Evolutionary conservation across 2,113 vertebrate species (phyloP).

Genomic region (Mesoclemmys tuberculata): DNA sequence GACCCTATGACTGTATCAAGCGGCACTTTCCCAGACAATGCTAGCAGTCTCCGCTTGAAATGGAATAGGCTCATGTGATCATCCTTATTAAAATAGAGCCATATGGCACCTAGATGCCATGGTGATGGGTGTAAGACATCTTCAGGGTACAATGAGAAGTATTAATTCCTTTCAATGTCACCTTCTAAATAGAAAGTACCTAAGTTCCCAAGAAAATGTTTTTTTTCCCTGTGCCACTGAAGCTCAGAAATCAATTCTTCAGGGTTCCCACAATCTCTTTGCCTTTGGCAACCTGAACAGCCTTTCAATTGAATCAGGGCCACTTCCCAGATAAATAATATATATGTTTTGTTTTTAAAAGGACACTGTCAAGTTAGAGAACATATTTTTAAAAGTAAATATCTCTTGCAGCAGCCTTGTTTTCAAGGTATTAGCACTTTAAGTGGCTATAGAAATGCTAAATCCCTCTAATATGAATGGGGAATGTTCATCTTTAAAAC

Average conservation of each 20-base stretch:
- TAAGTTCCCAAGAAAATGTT: not conserved
- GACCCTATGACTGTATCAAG: not conserved
- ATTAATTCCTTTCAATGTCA: not conserved
- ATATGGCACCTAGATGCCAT: rapidly evolving
- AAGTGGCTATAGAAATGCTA: not conserved
- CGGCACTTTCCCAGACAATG: not conserved
- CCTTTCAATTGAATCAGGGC: not conserved
- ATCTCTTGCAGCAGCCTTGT: not conserved
- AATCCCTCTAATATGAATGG: not conserved
- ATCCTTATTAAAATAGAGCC: not conserved
- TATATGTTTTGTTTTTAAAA: not conserved
- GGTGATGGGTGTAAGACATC: not conserved
- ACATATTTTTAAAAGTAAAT: not conserved
- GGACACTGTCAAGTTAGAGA: not conserved
- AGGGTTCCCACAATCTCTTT: not conserved
- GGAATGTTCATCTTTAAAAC: not conserved
- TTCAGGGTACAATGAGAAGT: not conserved
- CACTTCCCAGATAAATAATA: not conserved
- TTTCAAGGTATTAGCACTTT: not conserved
- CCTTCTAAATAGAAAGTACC: not conserved
- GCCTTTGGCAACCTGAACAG: not conserved
- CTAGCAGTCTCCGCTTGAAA: not conserved
- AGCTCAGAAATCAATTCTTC: slow-evolving; percentile 1
- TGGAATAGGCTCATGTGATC: not conserved
- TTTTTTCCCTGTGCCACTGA: not conserved